Evolutionary conservation across 2,888 invertebrate genomes (phyloP), one percentile per base, ranked within the genome.

Genomic region (Noctua janthina): DNA sequence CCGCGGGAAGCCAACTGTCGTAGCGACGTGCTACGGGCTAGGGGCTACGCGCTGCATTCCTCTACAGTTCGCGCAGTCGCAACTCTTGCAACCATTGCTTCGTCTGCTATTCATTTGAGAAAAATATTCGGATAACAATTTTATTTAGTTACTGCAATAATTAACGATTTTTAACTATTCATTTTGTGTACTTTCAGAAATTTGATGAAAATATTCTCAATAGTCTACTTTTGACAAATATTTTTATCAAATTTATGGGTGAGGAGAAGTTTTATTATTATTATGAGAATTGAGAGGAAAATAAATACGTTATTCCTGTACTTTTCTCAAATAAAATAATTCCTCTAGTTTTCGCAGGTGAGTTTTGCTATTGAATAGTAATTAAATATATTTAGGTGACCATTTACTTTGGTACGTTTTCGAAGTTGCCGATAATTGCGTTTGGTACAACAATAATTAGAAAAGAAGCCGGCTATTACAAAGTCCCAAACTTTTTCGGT

Each of bases 51-150:
- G 91, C 92, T 93, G 91, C 93, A 91, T 90, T 90, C 92, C 89
- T 83, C 79, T 76, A 90, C 91, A 87, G 86, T 91, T 92, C 95
- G 96, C 96, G 96, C 96, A 96, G 96, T 90, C 96, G 96, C 96
- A 93, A 91, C 88, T 88, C 88, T 84, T 88, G 84, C 89, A 85
- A 78, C 83, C 86, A 76, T 79, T 79, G 81, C 80, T 86, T 70
- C 69, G 75, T 73, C 67, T 75, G 64, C 70, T 84, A 76, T 75
- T 83, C 68, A 79, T 85, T 83, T 76, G 29, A 81, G 67, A 80
- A 72, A 66, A 71, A 29, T 76, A 79, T 79, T 81, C 17, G 13
- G 39, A 81, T 68, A 69, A 69, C 64, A 39, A 66, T 66, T 66
- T 5, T 76, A 73, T 77, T 51, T 66, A 17, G 10, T 75, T n/a